Evolutionary conservation across 1,140 invertebrate genomes (phyloP).

Genomic region (Pomacea maculata): DNA sequence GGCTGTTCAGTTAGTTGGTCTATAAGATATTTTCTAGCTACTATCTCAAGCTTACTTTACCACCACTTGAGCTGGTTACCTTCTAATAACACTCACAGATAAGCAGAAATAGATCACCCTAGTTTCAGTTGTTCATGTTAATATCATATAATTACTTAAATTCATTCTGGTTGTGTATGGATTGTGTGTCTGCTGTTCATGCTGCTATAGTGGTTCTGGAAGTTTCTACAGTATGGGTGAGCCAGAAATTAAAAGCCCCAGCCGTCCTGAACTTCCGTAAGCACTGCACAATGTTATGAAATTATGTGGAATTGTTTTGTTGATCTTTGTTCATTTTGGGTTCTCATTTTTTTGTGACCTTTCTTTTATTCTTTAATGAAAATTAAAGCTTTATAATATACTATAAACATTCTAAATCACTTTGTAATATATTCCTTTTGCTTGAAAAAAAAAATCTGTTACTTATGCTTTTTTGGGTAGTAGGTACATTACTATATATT

Average conservation of each 20-base stretch:
- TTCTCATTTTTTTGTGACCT: background rate
- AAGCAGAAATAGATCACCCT: too few relatives aligned
- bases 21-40: too few relatives aligned
- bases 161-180: too few relatives aligned
- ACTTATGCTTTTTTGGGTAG: too few relatives aligned
- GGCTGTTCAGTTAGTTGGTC: too few relatives aligned
- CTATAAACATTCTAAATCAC: background rate
- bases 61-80: too few relatives aligned
- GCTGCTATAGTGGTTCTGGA: conserved; percentile 29
- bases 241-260: conserved; percentile 16
- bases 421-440: background rate
- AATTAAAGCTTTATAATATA: background rate
- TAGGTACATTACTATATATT: too few relatives aligned
- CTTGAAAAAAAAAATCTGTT: background rate
- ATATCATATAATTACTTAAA: too few relatives aligned
- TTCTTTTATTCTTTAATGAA: background rate
- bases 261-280: conserved; percentile 33
- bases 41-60: too few relatives aligned
- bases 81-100: too few relatives aligned
- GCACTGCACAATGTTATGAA: conserved; percentile 1
- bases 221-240: conserved; percentile 22
- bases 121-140: too few relatives aligned
- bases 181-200: background rate
- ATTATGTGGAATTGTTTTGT: background rate
- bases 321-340: background rate